These are phyloP conservation scores for Nowickia ferox DNA, from an alignment of 2,888 invertebrate genomes.

Conservation along the genomic window DNA sequence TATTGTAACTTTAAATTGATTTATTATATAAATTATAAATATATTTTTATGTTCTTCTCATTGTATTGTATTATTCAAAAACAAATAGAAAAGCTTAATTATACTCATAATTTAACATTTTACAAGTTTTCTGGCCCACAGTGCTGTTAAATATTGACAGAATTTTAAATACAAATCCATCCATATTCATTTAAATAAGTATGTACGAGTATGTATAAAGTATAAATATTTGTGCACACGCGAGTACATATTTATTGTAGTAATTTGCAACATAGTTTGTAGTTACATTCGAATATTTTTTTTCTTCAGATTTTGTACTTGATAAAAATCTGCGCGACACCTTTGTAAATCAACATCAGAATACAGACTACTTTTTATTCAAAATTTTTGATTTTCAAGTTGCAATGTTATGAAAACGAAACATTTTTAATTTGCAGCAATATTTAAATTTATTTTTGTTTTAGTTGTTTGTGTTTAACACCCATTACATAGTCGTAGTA, in stretches of 20 bases:
- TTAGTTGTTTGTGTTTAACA: slow-evolving; percentile 45
- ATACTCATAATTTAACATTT: neutral
- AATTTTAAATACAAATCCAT: slow-evolving; percentile 2
- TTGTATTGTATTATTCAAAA: too few species aligned
- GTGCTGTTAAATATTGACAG: slow-evolving; percentile 12
- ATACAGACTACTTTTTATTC: slow-evolving; percentile 57
- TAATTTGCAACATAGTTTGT: slow-evolving; percentile 38
- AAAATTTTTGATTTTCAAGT: slow-evolving; percentile 56
- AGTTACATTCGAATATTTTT: slow-evolving; percentile 18
- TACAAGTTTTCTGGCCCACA: slow-evolving; percentile 24
- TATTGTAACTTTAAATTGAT: too few species aligned
- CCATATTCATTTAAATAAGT: neutral
- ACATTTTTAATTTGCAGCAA: slow-evolving; percentile 56
- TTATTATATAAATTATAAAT: too few species aligned
- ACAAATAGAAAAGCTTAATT: too few species aligned
- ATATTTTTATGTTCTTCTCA: too few species aligned
- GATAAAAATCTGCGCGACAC: slow-evolving; percentile 51
- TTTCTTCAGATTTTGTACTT: slow-evolving; percentile 2
- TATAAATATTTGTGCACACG: too few species aligned
- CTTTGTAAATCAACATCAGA: slow-evolving; percentile 50
- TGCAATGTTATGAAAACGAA: slow-evolving; percentile 60
- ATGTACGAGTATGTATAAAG: neutral
- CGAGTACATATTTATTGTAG: neutral
- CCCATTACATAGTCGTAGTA: slow-evolving; percentile 25
- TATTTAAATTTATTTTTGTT: slow-evolving; percentile 35